Conservation (phyloP, 2,888 invertebrate species). For the Heterodera filipjevi region DNA sequence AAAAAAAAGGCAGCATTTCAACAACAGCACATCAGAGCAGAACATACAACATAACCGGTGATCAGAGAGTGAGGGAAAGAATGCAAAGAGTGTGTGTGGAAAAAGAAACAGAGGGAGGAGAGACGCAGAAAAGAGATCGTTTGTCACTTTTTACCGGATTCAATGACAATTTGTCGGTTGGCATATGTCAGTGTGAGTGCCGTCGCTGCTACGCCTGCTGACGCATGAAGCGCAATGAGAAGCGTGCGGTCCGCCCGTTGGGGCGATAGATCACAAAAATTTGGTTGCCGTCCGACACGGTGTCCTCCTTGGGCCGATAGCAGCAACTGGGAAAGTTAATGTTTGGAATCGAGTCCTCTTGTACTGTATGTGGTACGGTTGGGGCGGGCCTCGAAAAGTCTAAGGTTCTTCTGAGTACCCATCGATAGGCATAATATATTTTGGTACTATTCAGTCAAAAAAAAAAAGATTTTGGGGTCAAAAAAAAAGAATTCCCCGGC, state of each 20-base stretch:
- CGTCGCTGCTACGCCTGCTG: constrained; percentile 44
- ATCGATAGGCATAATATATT: too few relatives aligned
- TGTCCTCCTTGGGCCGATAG: constrained; percentile 65
- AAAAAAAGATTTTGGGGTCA: too few relatives aligned
- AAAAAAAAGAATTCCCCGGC: too few relatives aligned
- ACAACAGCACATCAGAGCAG: background rate
- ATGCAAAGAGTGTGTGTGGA: background rate
- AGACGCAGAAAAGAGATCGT: background rate
- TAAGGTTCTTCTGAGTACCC: too few relatives aligned
- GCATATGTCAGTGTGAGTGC: too few relatives aligned
- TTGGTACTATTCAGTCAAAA: too few relatives aligned
- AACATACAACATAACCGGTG: constrained; percentile 2
- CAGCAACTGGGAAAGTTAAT: constrained; percentile 61
- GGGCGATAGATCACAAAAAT: constrained; percentile 64
- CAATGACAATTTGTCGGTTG: too few relatives aligned
- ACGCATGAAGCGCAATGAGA: constrained; percentile 61
- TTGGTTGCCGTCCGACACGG: constrained; percentile 62
- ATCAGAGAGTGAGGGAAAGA: background rate
- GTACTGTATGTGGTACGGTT: too few relatives aligned
- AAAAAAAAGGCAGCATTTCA: background rate
- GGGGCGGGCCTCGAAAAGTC: too few relatives aligned
- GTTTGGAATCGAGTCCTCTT: too few relatives aligned
- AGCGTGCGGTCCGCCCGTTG: constrained; percentile 63
- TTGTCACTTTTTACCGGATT: background rate
- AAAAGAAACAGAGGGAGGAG: background rate